Evolutionary conservation across 2,888 invertebrate genomes (phyloP).

Genomic region (Andrena praecox): DNA sequence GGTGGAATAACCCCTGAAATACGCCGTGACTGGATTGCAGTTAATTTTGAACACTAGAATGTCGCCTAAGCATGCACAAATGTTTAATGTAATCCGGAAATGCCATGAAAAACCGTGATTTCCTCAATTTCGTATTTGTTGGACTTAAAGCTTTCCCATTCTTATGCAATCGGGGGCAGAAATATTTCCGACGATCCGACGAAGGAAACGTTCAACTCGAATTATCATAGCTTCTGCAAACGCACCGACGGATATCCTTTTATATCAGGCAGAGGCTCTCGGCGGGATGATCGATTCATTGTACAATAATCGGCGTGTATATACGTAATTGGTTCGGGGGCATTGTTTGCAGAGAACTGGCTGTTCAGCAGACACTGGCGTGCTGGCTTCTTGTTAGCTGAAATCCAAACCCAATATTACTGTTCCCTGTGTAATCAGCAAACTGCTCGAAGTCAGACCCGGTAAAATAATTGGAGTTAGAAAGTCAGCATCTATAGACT

Average conservation of each 20-base stretch:
- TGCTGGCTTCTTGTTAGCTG: slow-evolving; percentile 65
- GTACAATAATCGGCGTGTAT: slow-evolving; percentile 54
- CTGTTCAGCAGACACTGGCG: slow-evolving; percentile 55
- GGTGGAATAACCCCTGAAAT: too few species aligned
- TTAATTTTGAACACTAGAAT: too few species aligned
- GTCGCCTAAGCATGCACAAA: too few species aligned
- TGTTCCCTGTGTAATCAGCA: slow-evolving; percentile 55
- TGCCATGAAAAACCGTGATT: too few species aligned
- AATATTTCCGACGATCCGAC: too few species aligned
- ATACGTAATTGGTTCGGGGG: slow-evolving; percentile 61
- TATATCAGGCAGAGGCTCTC: not conserved
- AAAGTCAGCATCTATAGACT: not conserved
- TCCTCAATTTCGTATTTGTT: too few species aligned
- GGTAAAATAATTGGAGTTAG: slow-evolving; percentile 1
- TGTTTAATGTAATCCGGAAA: too few species aligned
- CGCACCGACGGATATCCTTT: too few species aligned
- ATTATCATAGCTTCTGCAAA: not conserved
- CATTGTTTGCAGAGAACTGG: slow-evolving; percentile 63
- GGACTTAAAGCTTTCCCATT: too few species aligned
- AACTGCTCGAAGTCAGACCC: slow-evolving; percentile 21
- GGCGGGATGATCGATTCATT: slow-evolving; percentile 42
- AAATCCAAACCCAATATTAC: slow-evolving; percentile 69
- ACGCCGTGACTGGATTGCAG: too few species aligned
- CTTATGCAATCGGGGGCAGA: too few species aligned
- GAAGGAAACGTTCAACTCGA: too few species aligned